Base-by-base conservation (phyloP, 37 sponge, comb jelly and placozoan genomes). In the Axinella damicornis region DNA sequence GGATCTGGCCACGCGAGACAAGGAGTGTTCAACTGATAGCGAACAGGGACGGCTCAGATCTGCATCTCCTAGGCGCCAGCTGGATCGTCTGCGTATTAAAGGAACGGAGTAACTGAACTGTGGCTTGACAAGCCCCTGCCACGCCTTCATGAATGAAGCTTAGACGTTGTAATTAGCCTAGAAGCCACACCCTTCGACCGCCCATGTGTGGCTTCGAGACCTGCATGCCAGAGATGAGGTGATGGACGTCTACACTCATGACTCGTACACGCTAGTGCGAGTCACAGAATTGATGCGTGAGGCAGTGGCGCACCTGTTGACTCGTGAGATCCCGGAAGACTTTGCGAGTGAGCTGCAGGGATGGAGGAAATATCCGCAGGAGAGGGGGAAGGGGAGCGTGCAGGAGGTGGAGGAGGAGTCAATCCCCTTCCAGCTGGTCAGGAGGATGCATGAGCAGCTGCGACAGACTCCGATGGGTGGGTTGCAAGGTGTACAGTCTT, bases 381-480 rank as follows among this genome's bases (percentile, higher is more conserved):
- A 11, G 5, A 27, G 12, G 11, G 64, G 64, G 12, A 11, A 27
- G 53, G 57, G 21, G 35, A 34, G 21, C 15, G 33, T 64, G 73
- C 64, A 61, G 54, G 63, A 20, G 11, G 82, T 36, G 25, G n/a
- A 38, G 46, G 18, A 46, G 14, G 37, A n/a, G 33, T 31, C 55
- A 28, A 79, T 79, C 18, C 25, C 80, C 18, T 79, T 79, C 68
- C 28, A 54, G 15, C 69, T 79, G 56, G 56, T 65, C 64, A 25
- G 30, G 67, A 67, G 56, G 4, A 27, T 40, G 2, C 80, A 65
- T 27, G 24, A 75, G 38, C 52, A 78, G 79, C n/a, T 21, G 2
- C 27, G 39, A 36, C 57, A 68, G 46, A 22, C 19, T 33, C 39
- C 46, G 24, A 33, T 31, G 38, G 69, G 73, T 71, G 69, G 30